Conservation (phyloP, 2,113 vertebrate species). For the Festucalex cinctus region DNA sequence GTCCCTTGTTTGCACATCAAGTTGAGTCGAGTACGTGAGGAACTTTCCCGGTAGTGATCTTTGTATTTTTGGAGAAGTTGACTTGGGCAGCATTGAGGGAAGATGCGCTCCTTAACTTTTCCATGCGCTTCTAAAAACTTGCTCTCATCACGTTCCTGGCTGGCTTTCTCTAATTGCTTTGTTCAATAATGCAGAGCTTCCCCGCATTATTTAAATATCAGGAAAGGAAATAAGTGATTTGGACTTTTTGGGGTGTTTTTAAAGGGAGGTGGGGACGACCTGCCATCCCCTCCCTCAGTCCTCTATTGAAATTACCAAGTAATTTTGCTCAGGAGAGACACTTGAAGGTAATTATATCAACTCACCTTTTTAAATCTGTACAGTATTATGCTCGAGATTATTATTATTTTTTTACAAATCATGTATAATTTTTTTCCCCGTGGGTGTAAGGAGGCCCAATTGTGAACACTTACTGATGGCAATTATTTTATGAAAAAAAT, state of each 20-base stretch:
- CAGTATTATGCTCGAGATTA: too few relatives aligned
- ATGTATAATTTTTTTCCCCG: too few relatives aligned
- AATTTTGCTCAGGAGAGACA: conserved; percentile 51
- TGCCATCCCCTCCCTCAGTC: conserved; percentile 33
- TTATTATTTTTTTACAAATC: not conserved
- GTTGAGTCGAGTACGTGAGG: not conserved
- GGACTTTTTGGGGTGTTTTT: conserved; percentile 23
- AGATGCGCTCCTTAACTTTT: conserved; percentile 61
- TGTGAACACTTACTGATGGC: too few relatives aligned
- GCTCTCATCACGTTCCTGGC: conserved; percentile 57
- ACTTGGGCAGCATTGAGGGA: conserved; percentile 47
- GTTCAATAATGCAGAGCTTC: conserved; percentile 9
- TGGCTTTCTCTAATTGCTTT: not conserved
- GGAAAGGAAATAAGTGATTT: conserved; percentile 25
- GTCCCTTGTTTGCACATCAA: conserved; percentile 18
- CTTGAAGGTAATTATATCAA: conserved; percentile 56
- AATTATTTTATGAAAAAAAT: too few relatives aligned
- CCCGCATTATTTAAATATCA: conserved; percentile 1
- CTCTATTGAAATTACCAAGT: conserved; percentile 40
- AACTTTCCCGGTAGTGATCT: conserved; percentile 30
- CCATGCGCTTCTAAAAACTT: conserved; percentile 63
- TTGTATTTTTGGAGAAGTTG: conserved; percentile 66
- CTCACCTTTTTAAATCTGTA: not conserved
- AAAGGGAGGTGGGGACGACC: conserved; percentile 58
- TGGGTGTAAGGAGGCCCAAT: too few relatives aligned